These are phyloP conservation scores for Stenopsyche tienmushanensis DNA, from an alignment of 1,140 invertebrate genomes.

Conservation along the genomic window DNA sequence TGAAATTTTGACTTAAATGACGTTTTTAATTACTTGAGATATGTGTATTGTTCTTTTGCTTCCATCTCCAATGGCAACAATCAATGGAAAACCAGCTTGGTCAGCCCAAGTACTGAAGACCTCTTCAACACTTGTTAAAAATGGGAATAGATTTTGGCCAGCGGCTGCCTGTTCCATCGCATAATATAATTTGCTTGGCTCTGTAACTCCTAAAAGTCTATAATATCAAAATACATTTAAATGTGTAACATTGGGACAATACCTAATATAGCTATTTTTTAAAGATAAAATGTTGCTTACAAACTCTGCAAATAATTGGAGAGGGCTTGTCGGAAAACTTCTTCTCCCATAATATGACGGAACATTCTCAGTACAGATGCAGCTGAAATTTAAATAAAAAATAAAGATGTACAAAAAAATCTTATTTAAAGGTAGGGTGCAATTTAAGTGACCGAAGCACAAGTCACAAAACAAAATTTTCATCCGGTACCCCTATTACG, in stretches of 20 bases:
- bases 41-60: conserved; percentile 43
- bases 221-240: conserved; percentile 1
- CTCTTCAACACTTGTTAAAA: conserved; percentile 38
- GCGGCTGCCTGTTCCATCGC: conserved; percentile 5
- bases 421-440: neutral
- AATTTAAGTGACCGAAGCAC: too few species aligned
- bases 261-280: too few species aligned
- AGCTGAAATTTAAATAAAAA: conserved; percentile 46
- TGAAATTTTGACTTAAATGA: too few species aligned
- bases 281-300: neutral
- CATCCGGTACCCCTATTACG: too few species aligned
- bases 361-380: conserved; percentile 61
- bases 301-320: conserved; percentile 46
- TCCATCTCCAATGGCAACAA: conserved; percentile 60
- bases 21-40: conserved; percentile 51
- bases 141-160: neutral
- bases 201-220: neutral
- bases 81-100: conserved; percentile 66
- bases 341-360: conserved; percentile 52
- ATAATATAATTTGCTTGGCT: conserved; percentile 16
- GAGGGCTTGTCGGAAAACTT: conserved; percentile 52
- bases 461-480: too few species aligned
- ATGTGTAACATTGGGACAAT: too few species aligned
- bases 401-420: neutral
- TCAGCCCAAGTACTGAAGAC: conserved; percentile 69